Percentiles rank a stretch among this genome's conserved stretches.
These are phyloP conservation scores for Hyppa rectilinea DNA, from an alignment of 2,888 invertebrate species.

Conservation along the genomic window DNA sequence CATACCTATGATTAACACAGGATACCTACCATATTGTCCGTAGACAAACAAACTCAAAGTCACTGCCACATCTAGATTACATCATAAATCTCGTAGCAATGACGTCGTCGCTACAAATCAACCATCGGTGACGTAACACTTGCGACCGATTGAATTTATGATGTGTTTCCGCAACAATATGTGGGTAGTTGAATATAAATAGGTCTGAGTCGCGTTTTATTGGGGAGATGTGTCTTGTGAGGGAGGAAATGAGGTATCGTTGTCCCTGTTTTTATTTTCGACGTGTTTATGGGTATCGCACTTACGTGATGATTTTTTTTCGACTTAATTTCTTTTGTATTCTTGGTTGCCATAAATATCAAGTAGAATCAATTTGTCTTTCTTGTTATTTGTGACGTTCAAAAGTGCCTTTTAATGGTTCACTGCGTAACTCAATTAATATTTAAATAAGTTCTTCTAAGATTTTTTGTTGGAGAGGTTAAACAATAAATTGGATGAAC, in stretches of 20 bases:
- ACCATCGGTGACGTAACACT: conserved; percentile 61
- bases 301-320: background rate
- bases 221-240: conserved; percentile 36
- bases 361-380: background rate
- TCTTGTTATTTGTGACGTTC: no score
- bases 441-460: no score
- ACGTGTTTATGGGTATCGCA: background rate
- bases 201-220: conserved; percentile 45
- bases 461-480: no score
- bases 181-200: conserved; percentile 65
- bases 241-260: conserved; percentile 17
- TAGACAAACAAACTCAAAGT: conserved; percentile 44
- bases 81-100: conserved; percentile 57
- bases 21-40: background rate
- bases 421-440: no score
- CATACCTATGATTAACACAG: conserved; percentile 1
- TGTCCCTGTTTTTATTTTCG: conserved; percentile 8
- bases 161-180: conserved; percentile 63
- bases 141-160: conserved; percentile 66
- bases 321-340: background rate
- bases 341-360: background rate
- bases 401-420: no score
- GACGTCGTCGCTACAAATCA: conserved; percentile 68
- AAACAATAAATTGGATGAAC: no score
- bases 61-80: conserved; percentile 25